A percentile compares a stretch with the other conserved stretches of the same genome.
These are phyloP conservation scores for Bombus fervidus DNA, from an alignment of 1,140 invertebrate genomes.

Conservation along the genomic window DNA sequence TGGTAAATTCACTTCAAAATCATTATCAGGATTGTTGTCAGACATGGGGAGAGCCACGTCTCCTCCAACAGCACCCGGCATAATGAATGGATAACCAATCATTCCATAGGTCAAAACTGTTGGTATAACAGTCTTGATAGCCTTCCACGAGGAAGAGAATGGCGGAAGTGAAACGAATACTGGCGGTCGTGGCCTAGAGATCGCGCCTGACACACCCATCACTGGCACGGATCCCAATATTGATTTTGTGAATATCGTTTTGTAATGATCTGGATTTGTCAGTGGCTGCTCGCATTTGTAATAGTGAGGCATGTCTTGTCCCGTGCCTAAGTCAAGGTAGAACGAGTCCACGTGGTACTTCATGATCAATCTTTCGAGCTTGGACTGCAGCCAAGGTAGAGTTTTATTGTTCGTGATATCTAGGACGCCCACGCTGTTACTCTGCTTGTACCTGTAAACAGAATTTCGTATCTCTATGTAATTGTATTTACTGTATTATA, in stretches of 20 bases:
- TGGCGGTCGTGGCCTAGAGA: slow-evolving; percentile 90
- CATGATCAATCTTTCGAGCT: slow-evolving; percentile 87
- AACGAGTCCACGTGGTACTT: slow-evolving; percentile 94
- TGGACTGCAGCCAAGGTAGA: slow-evolving; percentile 90
- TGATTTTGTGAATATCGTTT: slow-evolving; percentile 87
- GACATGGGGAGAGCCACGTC: slow-evolving; percentile 86
- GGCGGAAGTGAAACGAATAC: slow-evolving; percentile 94
- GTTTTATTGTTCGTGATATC: slow-evolving; percentile 93
- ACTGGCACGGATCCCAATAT: slow-evolving; percentile 86
- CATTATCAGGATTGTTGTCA: slow-evolving; percentile 82
- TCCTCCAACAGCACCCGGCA: slow-evolving; percentile 96
- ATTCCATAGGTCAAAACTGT: slow-evolving; percentile 93
- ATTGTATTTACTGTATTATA: background rate
- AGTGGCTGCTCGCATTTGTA: slow-evolving; percentile 89
- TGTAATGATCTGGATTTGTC: slow-evolving; percentile 91
- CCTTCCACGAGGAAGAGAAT: slow-evolving; percentile 94
- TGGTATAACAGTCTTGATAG: slow-evolving; percentile 91
- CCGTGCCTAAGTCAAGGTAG: slow-evolving; percentile 94
- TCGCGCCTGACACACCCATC: slow-evolving; percentile 92
- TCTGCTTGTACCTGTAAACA: slow-evolving; percentile 85
- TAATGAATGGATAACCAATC: slow-evolving; percentile 95
- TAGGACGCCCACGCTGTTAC: slow-evolving; percentile 90
- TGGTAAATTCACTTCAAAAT: slow-evolving; percentile 86
- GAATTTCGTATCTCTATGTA: background rate
- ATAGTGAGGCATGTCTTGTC: slow-evolving; percentile 93